Conservation (phyloP, 2,113 vertebrate species). For the Poicephalus meyeri region DNA sequence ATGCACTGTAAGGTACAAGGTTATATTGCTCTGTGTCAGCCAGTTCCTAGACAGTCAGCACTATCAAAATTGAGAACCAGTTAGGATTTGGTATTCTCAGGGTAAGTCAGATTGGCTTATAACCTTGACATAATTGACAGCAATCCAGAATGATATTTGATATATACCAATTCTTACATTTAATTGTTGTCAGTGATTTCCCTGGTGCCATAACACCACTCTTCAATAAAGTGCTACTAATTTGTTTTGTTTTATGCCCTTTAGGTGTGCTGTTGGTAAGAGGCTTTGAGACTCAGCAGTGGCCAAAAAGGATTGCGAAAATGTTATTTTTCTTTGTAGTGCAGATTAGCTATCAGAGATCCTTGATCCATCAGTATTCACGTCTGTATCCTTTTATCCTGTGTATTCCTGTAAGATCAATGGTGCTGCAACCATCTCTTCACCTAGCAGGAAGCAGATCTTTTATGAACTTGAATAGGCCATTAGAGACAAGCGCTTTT, state of each 20-base stretch:
- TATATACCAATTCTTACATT: background rate
- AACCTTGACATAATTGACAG: background rate
- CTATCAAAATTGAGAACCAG: background rate
- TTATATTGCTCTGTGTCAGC: background rate
- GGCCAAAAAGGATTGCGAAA: background rate
- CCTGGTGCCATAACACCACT: background rate
- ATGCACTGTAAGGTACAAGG: background rate
- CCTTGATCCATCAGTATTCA: background rate
- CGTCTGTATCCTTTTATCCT: background rate
- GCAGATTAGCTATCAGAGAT: background rate
- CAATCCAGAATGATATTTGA: background rate
- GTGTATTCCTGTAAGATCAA: slow-evolving; percentile 13
- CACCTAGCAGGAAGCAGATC: background rate
- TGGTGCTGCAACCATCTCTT: background rate
- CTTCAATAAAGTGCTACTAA: background rate
- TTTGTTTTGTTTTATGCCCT: background rate
- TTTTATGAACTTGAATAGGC: background rate
- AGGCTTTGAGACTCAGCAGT: background rate
- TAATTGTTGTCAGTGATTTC: slow-evolving; percentile 4
- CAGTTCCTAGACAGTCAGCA: background rate
- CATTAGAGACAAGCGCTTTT: background rate
- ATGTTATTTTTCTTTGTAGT: background rate
- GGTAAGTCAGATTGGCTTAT: background rate
- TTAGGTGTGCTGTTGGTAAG: background rate
- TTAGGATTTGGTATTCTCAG: background rate